Evolutionary conservation across 2,797 vertebrate species (phyloP), one percentile per base, ranked within the genome.

Genomic region (Heterohyrax brucei): DNA sequence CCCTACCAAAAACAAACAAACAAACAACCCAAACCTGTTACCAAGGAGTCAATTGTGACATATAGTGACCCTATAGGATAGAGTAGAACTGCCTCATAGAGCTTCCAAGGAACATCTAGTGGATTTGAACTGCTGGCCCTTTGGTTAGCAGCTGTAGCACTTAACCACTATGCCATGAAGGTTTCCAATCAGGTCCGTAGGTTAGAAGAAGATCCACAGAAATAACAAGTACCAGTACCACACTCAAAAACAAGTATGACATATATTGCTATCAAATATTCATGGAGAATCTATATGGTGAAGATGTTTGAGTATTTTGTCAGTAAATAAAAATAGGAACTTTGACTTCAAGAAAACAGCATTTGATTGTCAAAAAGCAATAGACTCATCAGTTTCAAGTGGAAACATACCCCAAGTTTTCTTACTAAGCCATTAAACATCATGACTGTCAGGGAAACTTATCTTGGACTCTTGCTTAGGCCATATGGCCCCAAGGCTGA

Each of bases 391-490:
- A 94, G 50, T 44, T 96, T 73, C 39, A 88, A 91, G 48, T 94
- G 61, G 1, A 9, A 85, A 68, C 33, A 78, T 95, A 80, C 18
- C 95, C 22, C 59, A 94, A 95, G 70, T 90, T 87, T 93, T 50
- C 50, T 93, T 39, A 53, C 62, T 87, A 95, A 96, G 28, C 59
- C 72, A 93, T 94, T 96, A 94, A 87, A 95, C 21, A 61, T 76
- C 78, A 68, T 62, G 44, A 93, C 70, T 94, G 28, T 66, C 87
- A 90, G 39, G 48, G 81, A 95, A 96, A 93, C 39, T 53, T 84
- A 78, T 28, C 64, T 94, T 93, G 81, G 80, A 97, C 81, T 95
- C 82, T 79, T 96, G 48, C 56, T 89, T 68, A 96, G 82, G 46
- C n/a, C 93, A 22, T 81, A 53, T 91, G 85, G 24, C 33, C 50